Evolutionary conservation across 2,888 invertebrate species (phyloP).

Genomic region (Empis stercorea): DNA sequence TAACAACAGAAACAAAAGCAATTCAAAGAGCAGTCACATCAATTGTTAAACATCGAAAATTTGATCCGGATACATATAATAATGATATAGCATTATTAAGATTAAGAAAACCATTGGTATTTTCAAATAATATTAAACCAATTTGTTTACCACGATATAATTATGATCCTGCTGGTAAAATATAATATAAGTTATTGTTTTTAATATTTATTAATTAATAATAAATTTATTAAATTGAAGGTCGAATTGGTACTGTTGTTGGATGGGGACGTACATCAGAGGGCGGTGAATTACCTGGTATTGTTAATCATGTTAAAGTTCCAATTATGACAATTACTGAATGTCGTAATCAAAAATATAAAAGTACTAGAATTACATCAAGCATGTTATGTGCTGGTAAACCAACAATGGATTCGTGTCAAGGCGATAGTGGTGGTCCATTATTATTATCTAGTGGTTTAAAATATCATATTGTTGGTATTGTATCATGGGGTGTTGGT

Average conservation of each 20-base stretch:
- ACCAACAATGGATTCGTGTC: conserved; percentile 72
- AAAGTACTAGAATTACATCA: conserved; percentile 65
- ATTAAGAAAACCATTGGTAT: conserved; percentile 61
- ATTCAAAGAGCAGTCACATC: conserved; percentile 70
- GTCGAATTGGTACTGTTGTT: conserved; percentile 55
- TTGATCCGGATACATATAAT: conserved; percentile 74
- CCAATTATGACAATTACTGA: conserved; percentile 68
- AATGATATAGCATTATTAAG: conserved; percentile 73
- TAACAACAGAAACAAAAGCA: conserved; percentile 62
- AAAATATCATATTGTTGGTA: conserved; percentile 68
- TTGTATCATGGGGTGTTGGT: conserved; percentile 74
- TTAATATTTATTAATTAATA: neutral
- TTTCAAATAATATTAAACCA: conserved; percentile 47
- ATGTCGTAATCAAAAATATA: conserved; percentile 72
- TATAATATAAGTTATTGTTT: neutral
- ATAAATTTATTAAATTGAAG: conserved; percentile 19
- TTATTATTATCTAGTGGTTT: conserved; percentile 61
- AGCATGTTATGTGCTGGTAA: conserved; percentile 80
- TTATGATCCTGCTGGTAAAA: conserved; percentile 43
- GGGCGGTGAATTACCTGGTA: conserved; percentile 63
- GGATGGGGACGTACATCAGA: conserved; percentile 80
- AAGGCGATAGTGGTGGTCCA: conserved; percentile 81
- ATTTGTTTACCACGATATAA: conserved; percentile 55
- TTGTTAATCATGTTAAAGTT: conserved; percentile 73
- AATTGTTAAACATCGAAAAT: conserved; percentile 66